These are phyloP conservation scores for Lepidothrix coronata DNA, from an alignment of 2,113 vertebrate genomes.

Conservation along the genomic window DNA sequence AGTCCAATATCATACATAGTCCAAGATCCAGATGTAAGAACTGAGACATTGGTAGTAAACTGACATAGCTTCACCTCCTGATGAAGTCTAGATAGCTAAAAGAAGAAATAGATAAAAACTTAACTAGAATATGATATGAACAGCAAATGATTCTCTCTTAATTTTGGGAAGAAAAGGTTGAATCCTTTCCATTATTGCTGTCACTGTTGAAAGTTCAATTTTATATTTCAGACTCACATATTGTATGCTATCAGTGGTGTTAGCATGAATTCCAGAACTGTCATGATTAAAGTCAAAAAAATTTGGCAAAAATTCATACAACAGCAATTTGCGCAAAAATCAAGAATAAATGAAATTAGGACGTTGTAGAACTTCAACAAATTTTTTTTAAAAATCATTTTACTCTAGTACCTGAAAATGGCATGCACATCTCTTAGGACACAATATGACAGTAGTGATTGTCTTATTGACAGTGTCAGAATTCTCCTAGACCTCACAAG, in stretches of 20 bases:
- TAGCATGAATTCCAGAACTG: background rate
- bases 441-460: background rate
- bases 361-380: background rate
- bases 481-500: background rate
- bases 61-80: background rate
- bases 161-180: background rate
- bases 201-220: background rate
- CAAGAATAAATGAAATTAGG: background rate
- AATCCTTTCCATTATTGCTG: background rate
- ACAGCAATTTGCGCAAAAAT: background rate
- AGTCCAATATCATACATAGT: background rate
- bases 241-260: background rate
- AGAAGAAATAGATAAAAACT: background rate
- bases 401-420: background rate
- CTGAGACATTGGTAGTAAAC: background rate
- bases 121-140: background rate
- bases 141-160: background rate
- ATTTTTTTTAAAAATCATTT: background rate
- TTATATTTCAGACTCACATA: background rate
- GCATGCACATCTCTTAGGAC: background rate
- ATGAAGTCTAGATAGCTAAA: background rate
- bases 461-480: background rate
- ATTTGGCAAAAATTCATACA: background rate
- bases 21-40: accelerated
- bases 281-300: background rate